A percentile compares a stretch with the other conserved stretches of the same genome.
These are phyloP conservation scores for Aulostomus chinensis DNA, from an alignment of 2,797 vertebrate species.

Conservation along the genomic window DNA sequence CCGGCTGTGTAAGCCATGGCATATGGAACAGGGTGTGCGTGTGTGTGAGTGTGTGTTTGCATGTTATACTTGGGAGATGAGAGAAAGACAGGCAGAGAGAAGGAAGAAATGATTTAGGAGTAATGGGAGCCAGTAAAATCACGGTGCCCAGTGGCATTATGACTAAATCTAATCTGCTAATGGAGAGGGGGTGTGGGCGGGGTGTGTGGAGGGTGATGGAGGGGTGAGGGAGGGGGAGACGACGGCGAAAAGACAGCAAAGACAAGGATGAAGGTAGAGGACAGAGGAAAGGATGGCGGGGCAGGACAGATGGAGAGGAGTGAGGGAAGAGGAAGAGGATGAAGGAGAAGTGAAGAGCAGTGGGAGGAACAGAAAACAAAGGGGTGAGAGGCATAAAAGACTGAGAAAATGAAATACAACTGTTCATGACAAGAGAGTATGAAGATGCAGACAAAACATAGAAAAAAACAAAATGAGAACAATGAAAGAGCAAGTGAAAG, in stretches of 20 bases:
- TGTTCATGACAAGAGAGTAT: too few relatives aligned
- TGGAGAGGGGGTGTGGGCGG: conserved; percentile 48
- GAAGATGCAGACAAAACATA: not conserved
- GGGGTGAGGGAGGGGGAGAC: conserved; percentile 15
- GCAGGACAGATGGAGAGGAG: not conserved
- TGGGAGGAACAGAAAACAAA: too few relatives aligned
- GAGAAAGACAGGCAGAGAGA: conserved; percentile 16
- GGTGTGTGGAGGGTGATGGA: conserved; percentile 2
- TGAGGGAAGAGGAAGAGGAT: not conserved
- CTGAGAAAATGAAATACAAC: not conserved
- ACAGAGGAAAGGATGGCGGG: conserved; percentile 21
- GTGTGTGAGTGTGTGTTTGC: conserved; percentile 48
- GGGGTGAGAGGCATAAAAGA: not conserved
- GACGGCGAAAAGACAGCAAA: conserved; percentile 27
- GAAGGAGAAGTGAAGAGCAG: not conserved
- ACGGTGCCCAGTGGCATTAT: conserved; percentile 74
- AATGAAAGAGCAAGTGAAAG: not conserved
- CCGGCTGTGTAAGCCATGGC: conserved; percentile 37
- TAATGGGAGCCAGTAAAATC: conserved; percentile 79
- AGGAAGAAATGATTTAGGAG: conserved; percentile 73
- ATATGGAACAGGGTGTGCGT: conserved; percentile 39
- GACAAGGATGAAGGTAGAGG: conserved; percentile 37
- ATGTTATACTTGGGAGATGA: conserved; percentile 40
- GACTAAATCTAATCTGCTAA: conserved; percentile 81
- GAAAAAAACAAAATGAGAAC: not conserved